Conservation (phyloP, 1,140 invertebrate genomes). For the Zaprionus taronus region DNA sequence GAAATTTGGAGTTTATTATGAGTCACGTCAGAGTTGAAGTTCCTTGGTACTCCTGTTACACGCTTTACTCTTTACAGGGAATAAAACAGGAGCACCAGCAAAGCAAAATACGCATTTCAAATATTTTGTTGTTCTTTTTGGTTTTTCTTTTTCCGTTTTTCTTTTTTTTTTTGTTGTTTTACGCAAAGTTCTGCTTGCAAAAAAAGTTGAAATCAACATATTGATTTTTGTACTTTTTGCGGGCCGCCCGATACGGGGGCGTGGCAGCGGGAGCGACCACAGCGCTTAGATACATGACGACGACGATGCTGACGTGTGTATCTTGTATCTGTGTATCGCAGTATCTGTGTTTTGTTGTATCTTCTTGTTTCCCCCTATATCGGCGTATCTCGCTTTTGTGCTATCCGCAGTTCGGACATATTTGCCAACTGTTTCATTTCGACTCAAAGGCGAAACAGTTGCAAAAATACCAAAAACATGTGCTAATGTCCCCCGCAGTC, state of each 20-base stretch:
- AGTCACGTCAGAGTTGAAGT: not conserved
- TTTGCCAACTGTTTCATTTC: slow-evolving; percentile 59
- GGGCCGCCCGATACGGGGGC: slow-evolving; percentile 34
- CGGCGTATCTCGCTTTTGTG: slow-evolving; percentile 20
- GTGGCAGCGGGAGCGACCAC: slow-evolving; percentile 51
- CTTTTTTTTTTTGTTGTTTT: slow-evolving; percentile 40
- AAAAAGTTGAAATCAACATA: slow-evolving; percentile 80
- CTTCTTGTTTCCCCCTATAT: not conserved
- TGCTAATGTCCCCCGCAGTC: slow-evolving; percentile 7
- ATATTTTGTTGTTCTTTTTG: slow-evolving; percentile 17
- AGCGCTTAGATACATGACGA: slow-evolving; percentile 43
- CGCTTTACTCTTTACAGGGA: slow-evolving; percentile 6
- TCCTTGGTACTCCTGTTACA: not conserved
- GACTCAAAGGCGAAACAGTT: slow-evolving; percentile 27
- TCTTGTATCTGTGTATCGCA: slow-evolving; percentile 62
- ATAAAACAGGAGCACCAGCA: not conserved
- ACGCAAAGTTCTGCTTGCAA: slow-evolving; percentile 30
- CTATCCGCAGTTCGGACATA: slow-evolving; percentile 52
- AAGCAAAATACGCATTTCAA: slow-evolving; percentile 21
- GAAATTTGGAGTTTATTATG: not conserved
- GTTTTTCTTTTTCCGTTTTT: slow-evolving; percentile 12
- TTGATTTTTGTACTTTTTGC: slow-evolving; percentile 74
- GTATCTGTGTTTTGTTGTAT: slow-evolving; percentile 12
- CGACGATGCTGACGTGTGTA: slow-evolving; percentile 70
- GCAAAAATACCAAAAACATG: slow-evolving; percentile 15